These are phyloP conservation scores for Drosophila siamana DNA, from an alignment of 2,888 invertebrate species.

Conservation along the genomic window DNA sequence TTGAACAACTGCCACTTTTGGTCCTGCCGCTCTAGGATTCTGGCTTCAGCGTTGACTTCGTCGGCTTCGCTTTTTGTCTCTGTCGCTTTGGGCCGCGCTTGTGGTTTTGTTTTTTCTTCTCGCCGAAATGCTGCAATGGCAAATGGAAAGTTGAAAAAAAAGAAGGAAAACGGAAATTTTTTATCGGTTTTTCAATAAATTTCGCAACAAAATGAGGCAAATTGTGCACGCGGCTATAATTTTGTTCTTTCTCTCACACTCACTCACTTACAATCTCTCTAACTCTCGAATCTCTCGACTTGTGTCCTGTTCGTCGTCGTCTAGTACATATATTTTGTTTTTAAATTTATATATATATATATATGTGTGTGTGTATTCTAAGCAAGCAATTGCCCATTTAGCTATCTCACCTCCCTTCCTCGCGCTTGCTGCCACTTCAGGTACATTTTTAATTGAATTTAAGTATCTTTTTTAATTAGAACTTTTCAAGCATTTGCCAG, in stretches of 20 bases:
- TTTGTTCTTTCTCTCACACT: background rate
- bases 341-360: background rate
- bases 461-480: constrained; percentile 25
- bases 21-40: background rate
- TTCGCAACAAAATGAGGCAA: constrained; percentile 66
- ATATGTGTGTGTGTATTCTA: background rate
- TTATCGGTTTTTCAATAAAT: constrained; percentile 68
- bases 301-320: too few species aligned
- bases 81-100: constrained; percentile 10
- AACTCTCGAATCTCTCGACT: background rate
- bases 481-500: constrained; percentile 10
- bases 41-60: background rate
- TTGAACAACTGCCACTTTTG: constrained; percentile 8
- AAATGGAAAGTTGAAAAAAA: constrained; percentile 47
- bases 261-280: background rate
- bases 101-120: constrained; percentile 24
- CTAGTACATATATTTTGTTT: constrained; percentile 2
- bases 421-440: background rate
- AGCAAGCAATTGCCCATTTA: constrained; percentile 9
- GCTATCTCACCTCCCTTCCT: background rate
- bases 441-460: constrained; percentile 23
- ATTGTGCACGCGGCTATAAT: constrained; percentile 40
- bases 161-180: constrained; percentile 60
- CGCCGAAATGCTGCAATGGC: constrained; percentile 59
- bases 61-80: background rate